Evolutionary conservation across 2,113 vertebrate species (phyloP).

Genomic region (Dunckerocampus dactyliophorus): DNA sequence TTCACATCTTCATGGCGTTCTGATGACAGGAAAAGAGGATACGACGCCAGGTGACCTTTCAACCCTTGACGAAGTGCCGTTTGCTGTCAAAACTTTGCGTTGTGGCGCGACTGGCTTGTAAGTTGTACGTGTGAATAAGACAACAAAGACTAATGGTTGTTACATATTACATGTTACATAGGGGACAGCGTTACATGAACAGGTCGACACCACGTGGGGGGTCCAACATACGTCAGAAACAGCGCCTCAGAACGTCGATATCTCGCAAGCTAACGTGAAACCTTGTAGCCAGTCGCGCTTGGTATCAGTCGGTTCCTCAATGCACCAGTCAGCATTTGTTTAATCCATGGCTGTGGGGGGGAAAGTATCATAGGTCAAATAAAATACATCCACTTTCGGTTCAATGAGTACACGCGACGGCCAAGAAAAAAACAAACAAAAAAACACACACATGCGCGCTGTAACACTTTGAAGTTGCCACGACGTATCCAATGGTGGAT

Average conservation of each 20-base stretch:
- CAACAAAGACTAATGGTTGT: too few relatives aligned
- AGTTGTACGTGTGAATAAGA: too few relatives aligned
- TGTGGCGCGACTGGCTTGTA: not conserved
- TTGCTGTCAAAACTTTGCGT: conserved; percentile 13
- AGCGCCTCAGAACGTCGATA: not conserved
- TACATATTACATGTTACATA: too few relatives aligned
- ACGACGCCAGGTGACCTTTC: conserved; percentile 45
- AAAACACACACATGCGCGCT: not conserved
- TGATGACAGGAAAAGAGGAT: conserved; percentile 14
- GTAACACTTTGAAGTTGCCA: conserved; percentile 25
- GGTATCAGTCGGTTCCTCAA: not conserved
- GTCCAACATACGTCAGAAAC: not conserved
- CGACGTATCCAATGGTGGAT: not conserved
- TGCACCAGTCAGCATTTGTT: not conserved
- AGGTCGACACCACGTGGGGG: not conserved
- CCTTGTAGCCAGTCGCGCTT: not conserved
- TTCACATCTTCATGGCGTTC: conserved; percentile 59
- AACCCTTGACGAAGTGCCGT: conserved; percentile 11
- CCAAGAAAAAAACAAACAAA: not conserved
- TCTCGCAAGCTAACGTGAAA: conserved; percentile 1
- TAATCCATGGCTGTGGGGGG: not conserved
- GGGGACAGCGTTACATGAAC: not conserved
- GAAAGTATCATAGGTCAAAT: not conserved
- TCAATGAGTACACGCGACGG: conserved; percentile 6
- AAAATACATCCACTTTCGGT: conserved; percentile 16